Evolutionary conservation across 2,113 vertebrate genomes (phyloP).

Genomic region (Odobenus rosmarus): DNA sequence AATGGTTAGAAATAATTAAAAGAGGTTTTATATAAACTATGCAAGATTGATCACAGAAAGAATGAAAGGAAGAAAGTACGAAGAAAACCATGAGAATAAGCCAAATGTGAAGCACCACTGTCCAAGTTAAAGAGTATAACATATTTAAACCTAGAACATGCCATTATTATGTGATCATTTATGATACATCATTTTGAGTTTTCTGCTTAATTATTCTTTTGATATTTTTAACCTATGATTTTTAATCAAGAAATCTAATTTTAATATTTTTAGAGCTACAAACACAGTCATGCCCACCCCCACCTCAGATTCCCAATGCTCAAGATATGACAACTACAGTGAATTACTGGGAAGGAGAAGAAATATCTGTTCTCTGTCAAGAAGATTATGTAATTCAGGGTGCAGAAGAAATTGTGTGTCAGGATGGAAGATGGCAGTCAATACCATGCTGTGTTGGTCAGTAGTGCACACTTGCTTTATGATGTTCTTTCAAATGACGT

Average conservation of each 20-base stretch:
- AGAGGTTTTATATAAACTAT: not conserved
- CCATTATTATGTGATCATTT: not conserved
- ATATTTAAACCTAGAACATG: not conserved
- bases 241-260: not conserved
- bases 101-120: not conserved
- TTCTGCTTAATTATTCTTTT: not conserved
- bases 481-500: not conserved
- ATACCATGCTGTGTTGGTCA: constrained; percentile 82
- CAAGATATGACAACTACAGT: constrained; percentile 37
- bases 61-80: not conserved
- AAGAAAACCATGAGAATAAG: not conserved
- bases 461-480: not conserved
- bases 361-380: constrained; percentile 74
- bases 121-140: not conserved
- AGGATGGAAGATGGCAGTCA: constrained; percentile 80
- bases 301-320: constrained; percentile 80
- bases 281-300: constrained; percentile 71
- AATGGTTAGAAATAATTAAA: not conserved
- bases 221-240: not conserved
- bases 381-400: constrained; percentile 40
- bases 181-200: not conserved
- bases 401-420: constrained; percentile 75
- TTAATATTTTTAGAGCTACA: constrained; percentile 32
- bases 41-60: not conserved
- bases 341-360: constrained; percentile 75